Evolutionary conservation across 2,888 invertebrate species (phyloP), one percentile per base, ranked within the genome.

Genomic region (Nebria salina): DNA sequence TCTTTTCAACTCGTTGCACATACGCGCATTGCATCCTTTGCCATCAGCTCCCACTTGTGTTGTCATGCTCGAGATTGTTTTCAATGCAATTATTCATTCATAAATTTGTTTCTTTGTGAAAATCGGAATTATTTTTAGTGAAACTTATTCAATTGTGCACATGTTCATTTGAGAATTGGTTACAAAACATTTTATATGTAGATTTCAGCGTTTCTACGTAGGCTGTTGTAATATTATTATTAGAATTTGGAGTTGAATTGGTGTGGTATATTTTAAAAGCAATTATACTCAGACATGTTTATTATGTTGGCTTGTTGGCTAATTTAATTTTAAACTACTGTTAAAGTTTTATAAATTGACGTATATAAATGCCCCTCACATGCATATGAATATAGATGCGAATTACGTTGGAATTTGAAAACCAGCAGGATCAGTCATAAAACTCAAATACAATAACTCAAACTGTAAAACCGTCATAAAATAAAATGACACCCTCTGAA

Each of bases 51-150:
- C 54, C 54, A 54, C 54, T 54, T 54, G 54, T 3, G 11, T 8
- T 54, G 54, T 54, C 54, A 54, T 66, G 13, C 66, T 25, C 20
- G 20, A 25, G 66, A 66, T 25, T 66, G 25, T 66, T 66, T 66
- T 25, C 66, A 66, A 66, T 25, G n/a, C 66, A 66, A 66, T 15
- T 54, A 54, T 66, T 66, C 25, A 66, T 66, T 66, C 20, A 66
- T 25, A 66, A 66, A 11, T 25, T 25, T 25, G 13, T 15, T 15
- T 66, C 8, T 54, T 66, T 15, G n/a, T 66, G 11, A 15, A 66
- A 66, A 68, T 15, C 25, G 11, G n/a, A 66, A 66, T 15, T 70
- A 70, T 20, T 54, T 54, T 54, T 68, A 70, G 20, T 70, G 25
- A 70, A 70, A 70, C 15, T 26, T 70, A 70, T 25, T n/a, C 7